A percentile compares a stretch with the other conserved stretches of the same genome.
Evolutionary conservation across 2,888 invertebrate genomes (phyloP).

Genomic region (Amphimallon solstitiale): DNA sequence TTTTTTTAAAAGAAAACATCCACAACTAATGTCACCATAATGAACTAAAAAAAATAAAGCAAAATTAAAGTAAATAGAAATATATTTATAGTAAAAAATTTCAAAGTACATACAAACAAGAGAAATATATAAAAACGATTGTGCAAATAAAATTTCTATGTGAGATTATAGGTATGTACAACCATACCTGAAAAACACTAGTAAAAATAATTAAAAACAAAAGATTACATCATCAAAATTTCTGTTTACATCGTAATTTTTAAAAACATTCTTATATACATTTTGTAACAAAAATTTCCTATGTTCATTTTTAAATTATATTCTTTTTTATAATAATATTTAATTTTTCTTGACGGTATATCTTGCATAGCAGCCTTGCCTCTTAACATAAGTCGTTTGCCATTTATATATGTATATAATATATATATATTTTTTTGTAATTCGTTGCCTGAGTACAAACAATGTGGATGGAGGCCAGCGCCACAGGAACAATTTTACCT

Average conservation of each 20-base stretch:
- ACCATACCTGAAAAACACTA: constrained; percentile 54
- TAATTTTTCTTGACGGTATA: constrained; percentile 34
- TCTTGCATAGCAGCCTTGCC: constrained; percentile 51
- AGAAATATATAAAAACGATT: constrained; percentile 44
- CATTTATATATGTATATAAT: constrained; percentile 34
- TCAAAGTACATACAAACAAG: constrained; percentile 60
- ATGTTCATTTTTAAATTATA: constrained; percentile 51
- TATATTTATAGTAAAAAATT: constrained; percentile 61
- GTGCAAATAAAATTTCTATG: constrained; percentile 53
- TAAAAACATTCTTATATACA: constrained; percentile 53
- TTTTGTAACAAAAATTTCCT: constrained; percentile 54
- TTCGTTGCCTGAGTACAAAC: constrained; percentile 77
- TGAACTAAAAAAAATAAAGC: constrained; percentile 39
- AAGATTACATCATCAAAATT: constrained; percentile 42
- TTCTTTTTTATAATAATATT: constrained; percentile 20
- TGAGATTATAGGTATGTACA: constrained; percentile 56
- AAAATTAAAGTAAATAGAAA: constrained; percentile 54
- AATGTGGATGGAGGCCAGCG: constrained; percentile 83
- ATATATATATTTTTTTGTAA: constrained; percentile 38
- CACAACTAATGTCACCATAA: constrained; percentile 25
- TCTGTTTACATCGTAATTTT: constrained; percentile 37
- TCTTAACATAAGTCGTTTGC: constrained; percentile 53
- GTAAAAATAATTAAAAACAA: constrained; percentile 38
- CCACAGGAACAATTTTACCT: constrained; percentile 44
- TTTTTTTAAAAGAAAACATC: constrained; percentile 17